A percentile compares a stretch with the other conserved stretches of the same genome.
Conservation (phyloP, 1,140 invertebrate species). For the Oedothorax gibbosus region DNA sequence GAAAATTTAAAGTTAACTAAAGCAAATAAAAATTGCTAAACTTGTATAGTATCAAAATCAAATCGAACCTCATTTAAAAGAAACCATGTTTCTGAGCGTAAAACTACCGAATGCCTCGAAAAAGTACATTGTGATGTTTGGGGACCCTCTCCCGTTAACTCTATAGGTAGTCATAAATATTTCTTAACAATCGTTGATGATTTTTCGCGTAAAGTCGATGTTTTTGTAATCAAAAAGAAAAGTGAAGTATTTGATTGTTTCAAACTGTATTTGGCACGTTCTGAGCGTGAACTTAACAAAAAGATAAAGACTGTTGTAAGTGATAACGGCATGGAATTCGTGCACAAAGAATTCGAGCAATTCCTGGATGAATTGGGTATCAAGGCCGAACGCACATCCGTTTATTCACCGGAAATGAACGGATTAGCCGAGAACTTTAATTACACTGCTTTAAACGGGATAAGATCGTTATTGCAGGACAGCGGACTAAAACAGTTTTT, state of each 20-base stretch:
- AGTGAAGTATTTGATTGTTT: not conserved
- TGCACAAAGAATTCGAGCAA: constrained; percentile 1
- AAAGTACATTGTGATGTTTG: not conserved
- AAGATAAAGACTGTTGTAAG: not conserved
- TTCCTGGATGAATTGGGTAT: not conserved
- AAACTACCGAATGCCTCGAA: not conserved
- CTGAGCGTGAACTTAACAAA: not conserved
- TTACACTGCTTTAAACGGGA: not conserved
- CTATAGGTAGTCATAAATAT: constrained; percentile 1
- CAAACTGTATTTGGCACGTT: not conserved
- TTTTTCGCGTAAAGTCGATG: not conserved
- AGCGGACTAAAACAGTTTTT: constrained; percentile 13
- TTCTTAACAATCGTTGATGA: constrained; percentile 1
- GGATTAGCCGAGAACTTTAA: not conserved
- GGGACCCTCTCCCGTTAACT: not conserved
- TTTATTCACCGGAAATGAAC: not conserved
- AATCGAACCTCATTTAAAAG: not conserved
- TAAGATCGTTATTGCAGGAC: constrained; percentile 1
- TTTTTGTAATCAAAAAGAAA: not conserved
- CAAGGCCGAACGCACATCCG: not conserved
- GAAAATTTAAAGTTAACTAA: not conserved
- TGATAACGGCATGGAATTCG: constrained; percentile 1
- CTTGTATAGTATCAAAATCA: constrained; percentile 3
- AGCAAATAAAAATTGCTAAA: not conserved
- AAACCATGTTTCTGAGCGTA: not conserved